A percentile compares a stretch with the other conserved stretches of the same genome.
These are phyloP conservation scores for Paramormyrops kingsleyae DNA, from an alignment of 2,113 vertebrate species.

Conservation along the genomic window DNA sequence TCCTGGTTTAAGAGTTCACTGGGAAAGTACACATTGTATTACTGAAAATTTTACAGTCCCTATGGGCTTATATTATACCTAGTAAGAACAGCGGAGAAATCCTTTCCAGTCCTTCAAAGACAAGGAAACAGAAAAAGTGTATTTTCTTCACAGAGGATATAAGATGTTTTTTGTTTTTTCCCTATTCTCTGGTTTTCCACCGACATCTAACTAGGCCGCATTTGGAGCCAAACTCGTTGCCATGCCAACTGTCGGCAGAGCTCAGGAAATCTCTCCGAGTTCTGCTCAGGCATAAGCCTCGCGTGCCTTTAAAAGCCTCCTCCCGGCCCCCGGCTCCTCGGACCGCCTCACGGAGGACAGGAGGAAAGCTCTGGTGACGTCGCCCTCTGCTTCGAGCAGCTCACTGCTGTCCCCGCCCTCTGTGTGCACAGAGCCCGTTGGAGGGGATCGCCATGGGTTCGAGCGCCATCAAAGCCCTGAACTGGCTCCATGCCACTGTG, in stretches of 20 bases:
- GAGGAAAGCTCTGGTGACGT: neutral
- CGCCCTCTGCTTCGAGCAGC: neutral
- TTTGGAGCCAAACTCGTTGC: slow-evolving; percentile 48
- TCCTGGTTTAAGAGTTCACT: neutral
- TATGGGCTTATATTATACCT: neutral
- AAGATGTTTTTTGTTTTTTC: slow-evolving; percentile 34
- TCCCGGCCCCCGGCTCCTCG: neutral
- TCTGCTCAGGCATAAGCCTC: slow-evolving; percentile 30
- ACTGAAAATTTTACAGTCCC: neutral
- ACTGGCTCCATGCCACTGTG: neutral
- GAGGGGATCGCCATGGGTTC: neutral
- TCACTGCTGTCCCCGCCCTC: neutral
- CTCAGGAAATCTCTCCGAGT: slow-evolving; percentile 21
- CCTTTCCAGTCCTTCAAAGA: neutral
- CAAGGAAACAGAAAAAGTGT: neutral
- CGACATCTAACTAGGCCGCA: slow-evolving; percentile 17
- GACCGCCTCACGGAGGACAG: neutral
- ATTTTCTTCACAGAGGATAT: slow-evolving; percentile 29
- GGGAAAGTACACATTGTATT: neutral
- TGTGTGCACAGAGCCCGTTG: neutral
- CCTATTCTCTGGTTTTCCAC: slow-evolving; percentile 15
- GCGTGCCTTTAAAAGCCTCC: slow-evolving; percentile 20
- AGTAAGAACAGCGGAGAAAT: neutral
- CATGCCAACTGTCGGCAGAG: slow-evolving; percentile 48
- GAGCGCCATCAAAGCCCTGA: neutral